Conservation (phyloP, 1,140 invertebrate genomes). For the Archegozetes longisetosus region DNA sequence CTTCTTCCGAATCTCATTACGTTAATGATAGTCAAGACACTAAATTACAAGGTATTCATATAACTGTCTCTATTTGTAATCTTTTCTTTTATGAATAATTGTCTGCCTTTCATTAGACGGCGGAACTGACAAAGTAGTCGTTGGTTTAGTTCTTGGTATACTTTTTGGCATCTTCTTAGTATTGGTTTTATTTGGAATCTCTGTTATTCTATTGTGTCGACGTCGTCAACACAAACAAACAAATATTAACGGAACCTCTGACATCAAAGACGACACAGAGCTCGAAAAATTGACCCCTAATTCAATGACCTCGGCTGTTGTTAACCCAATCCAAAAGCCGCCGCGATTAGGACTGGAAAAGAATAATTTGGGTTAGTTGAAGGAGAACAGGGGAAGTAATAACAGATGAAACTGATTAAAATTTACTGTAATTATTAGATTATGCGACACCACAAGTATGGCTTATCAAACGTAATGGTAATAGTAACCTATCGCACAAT, state of each 20-base stretch:
- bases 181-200: slow-evolving; percentile 11
- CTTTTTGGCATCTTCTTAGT: slow-evolving; percentile 17
- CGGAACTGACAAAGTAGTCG: slow-evolving; percentile 4
- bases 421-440: neutral
- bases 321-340: slow-evolving; percentile 17
- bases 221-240: neutral
- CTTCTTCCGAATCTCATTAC: neutral
- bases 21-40: neutral
- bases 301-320: neutral
- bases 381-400: neutral
- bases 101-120: neutral
- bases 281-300: slow-evolving; percentile 13
- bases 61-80: neutral
- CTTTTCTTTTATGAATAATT: neutral
- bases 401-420: neutral
- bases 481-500: neutral
- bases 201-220: slow-evolving; percentile 13
- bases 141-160: slow-evolving; percentile 15
- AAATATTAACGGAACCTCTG: neutral
- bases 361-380: slow-evolving; percentile 5
- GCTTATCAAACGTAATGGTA: neutral
- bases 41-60: neutral
- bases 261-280: slow-evolving; percentile 5
- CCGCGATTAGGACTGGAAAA: slow-evolving; percentile 10
- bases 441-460: neutral